Evolutionary conservation across 2,797 vertebrate genomes (phyloP).

Genomic region (Spatula versicolor): DNA sequence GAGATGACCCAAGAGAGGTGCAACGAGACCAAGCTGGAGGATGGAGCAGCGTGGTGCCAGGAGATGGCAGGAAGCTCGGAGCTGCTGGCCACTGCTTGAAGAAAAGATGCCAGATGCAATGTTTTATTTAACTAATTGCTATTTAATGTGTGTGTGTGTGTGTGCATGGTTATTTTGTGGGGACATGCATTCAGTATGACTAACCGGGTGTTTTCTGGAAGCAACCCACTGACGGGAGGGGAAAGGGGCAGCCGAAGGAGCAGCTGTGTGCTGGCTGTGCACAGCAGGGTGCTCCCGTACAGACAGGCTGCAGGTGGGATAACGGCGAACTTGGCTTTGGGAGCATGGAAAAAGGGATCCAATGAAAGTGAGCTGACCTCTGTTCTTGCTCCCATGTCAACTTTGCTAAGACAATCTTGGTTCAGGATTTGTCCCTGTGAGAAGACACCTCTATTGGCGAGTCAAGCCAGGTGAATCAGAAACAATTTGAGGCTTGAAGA

Average conservation of each 20-base stretch:
- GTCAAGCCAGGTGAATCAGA: not conserved
- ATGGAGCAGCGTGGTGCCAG: not conserved
- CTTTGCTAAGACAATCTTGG: not conserved
- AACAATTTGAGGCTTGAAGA: not conserved
- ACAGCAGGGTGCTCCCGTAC: not conserved
- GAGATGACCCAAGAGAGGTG: fast-evolving
- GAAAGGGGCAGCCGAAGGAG: not conserved
- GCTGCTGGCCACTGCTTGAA: fast-evolving
- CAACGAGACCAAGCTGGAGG: not conserved
- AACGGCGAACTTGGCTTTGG: not conserved
- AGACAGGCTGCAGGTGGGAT: not conserved
- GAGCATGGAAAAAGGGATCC: not conserved
- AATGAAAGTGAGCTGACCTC: not conserved
- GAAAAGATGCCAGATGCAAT: not conserved
- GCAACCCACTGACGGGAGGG: too few species aligned
- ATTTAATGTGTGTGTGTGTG: too few species aligned
- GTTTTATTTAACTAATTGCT: not conserved
- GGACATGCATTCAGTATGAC: not conserved
- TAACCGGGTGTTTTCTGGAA: not conserved
- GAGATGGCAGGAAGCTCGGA: not conserved
- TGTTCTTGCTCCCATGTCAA: fast-evolving
- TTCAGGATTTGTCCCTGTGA: fast-evolving
- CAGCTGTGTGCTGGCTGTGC: fast-evolving
- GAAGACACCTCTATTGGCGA: not conserved
- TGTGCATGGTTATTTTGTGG: too few species aligned